Conservation (phyloP, 2,888 invertebrate species). For the Cryptus viduatorius region DNA sequence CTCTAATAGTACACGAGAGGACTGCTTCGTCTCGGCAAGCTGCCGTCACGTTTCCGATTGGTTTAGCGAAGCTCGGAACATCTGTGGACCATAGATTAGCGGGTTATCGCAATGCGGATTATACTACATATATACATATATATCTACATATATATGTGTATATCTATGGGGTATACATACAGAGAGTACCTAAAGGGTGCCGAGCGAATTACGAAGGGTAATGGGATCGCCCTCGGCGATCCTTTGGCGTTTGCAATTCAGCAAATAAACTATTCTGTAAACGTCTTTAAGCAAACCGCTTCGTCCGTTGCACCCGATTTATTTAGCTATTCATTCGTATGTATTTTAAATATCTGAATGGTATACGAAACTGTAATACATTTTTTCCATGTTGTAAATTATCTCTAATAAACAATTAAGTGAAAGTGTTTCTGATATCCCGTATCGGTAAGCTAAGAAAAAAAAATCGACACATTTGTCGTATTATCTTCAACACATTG, state of each 20-base stretch:
- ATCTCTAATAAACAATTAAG: too few relatives aligned
- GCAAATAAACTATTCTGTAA: neutral
- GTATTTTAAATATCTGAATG: too few relatives aligned
- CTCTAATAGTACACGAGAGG: slow-evolving; percentile 90
- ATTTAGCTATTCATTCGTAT: too few relatives aligned
- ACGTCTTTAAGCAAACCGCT: neutral
- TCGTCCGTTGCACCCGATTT: neutral
- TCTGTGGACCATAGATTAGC: slow-evolving; percentile 74
- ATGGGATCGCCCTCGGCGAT: slow-evolving; percentile 2
- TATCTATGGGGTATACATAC: slow-evolving; percentile 24
- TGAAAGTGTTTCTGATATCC: too few relatives aligned
- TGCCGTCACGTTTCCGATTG: slow-evolving; percentile 91
- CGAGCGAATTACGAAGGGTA: slow-evolving; percentile 21
- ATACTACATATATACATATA: slow-evolving; percentile 36
- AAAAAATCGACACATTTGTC: slow-evolving; percentile 23
- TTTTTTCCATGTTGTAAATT: too few relatives aligned
- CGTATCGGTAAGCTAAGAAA: too few relatives aligned
- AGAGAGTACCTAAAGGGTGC: slow-evolving; percentile 27
- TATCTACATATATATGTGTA: slow-evolving; percentile 32
- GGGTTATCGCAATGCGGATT: slow-evolving; percentile 62
- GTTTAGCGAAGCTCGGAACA: slow-evolving; percentile 89
- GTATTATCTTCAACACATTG: slow-evolving; percentile 32
- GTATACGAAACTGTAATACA: too few relatives aligned
- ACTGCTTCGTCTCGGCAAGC: slow-evolving; percentile 91
- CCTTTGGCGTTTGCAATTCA: neutral